Base-by-base conservation (phyloP, 2,888 invertebrate species). In the Caprella mutica region DNA sequence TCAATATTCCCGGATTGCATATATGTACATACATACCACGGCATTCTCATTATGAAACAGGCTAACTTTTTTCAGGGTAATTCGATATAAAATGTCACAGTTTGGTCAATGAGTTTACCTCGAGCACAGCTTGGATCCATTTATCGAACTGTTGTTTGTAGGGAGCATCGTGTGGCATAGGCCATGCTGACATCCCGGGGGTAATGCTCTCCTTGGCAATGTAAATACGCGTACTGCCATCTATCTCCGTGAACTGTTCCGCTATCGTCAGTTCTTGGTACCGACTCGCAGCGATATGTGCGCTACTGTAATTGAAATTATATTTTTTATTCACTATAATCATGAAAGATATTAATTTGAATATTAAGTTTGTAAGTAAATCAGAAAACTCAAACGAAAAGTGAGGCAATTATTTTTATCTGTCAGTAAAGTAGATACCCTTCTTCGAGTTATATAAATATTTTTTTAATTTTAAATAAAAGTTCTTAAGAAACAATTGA, bases 111-210 rank as follows among this genome's bases (percentile, higher is more conserved):
- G n/a, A n/a, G n/a, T n/a, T n/a, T n/a, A 59, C 58, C 55, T 55
- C 58, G 8, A 27, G 46, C 23, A 51, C 9, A 6, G 51, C 52
- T 42, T 40, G 46, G 29, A 59, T 55, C 30, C 19, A 17, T 2
- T 30, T 21, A 39, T 59, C 55, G 6, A 59, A 27, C 23, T 5
- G n/a, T 4, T 38, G 26, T 21, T 51, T 59, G 52, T 56, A 59
- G 30, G 59, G 59, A 3, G 59, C 59, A 40, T 59, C 59, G 46
- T 59, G 59, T 5, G 55, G 55, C 12, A 59, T 9, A 14, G 55
- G 59, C 59, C 59, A 59, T 12, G 59, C 59, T 6, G 55, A 55
- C 24, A 59, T 44, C 9, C 59, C 59, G 5, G 60, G 54, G 29
- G 56, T 40, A 23, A 60, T 54, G 19, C 48, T 56, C 50, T 60